Conservation (phyloP, 2,888 invertebrate species). For the Synanthedon formicaeformis region DNA sequence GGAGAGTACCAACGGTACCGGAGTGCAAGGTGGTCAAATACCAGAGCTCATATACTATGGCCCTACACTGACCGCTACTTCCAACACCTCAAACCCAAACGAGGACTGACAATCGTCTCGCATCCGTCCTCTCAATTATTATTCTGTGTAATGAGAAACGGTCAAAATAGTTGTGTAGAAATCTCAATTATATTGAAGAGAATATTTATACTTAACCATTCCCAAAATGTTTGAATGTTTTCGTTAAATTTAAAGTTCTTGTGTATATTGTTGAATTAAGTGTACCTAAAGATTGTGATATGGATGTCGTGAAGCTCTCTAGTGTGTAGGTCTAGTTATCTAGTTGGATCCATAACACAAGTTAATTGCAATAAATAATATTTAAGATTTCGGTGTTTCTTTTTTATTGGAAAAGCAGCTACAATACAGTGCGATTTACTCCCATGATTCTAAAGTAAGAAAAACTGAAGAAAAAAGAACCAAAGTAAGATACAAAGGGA, state of each 20-base stretch:
- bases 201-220: conserved; percentile 37
- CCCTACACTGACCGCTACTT: conserved; percentile 71
- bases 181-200: conserved; percentile 10
- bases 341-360: conserved; percentile 32
- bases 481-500: too few species aligned
- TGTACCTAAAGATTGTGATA: conserved; percentile 63
- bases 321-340: conserved; percentile 39
- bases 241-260: conserved; percentile 37
- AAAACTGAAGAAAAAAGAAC: too few species aligned
- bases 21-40: conserved; percentile 97
- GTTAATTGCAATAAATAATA: conserved; percentile 34
- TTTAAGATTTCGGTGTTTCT: neutral
- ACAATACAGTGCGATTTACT: too few species aligned
- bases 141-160: conserved; percentile 34
- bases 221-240: conserved; percentile 44
- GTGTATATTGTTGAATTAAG: conserved; percentile 57
- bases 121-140: conserved; percentile 35
- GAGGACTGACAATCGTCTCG: conserved; percentile 63
- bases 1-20: conserved; percentile 97
- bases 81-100: conserved; percentile 48
- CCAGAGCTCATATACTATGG: conserved; percentile 97
- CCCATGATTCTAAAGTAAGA: too few species aligned
- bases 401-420: too few species aligned
- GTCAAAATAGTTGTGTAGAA: conserved; percentile 13
- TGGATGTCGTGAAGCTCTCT: conserved; percentile 68